Evolutionary conservation across 1,140 invertebrate species (phyloP).

Genomic region (Eulimnadia texana): DNA sequence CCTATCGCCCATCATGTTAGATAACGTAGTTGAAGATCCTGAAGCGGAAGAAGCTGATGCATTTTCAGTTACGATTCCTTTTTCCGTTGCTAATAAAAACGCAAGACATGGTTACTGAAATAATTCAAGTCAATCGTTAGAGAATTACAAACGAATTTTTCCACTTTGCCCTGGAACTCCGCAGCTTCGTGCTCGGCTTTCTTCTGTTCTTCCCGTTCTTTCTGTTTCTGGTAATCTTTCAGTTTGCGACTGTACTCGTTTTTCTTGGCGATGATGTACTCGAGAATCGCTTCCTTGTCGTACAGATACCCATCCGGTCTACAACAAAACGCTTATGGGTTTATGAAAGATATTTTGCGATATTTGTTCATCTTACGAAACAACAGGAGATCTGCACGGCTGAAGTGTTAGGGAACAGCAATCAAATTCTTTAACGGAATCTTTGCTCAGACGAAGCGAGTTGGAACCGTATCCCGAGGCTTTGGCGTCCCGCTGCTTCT

Average conservation of each 20-base stretch:
- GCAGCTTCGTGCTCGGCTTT: constrained; percentile 45
- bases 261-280: constrained; percentile 92
- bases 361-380: constrained; percentile 44
- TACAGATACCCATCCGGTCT: constrained; percentile 87
- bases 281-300: constrained; percentile 92
- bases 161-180: constrained; percentile 50
- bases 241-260: constrained; percentile 74
- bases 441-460: constrained; percentile 70
- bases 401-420: constrained; percentile 94
- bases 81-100: neutral
- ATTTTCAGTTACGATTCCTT: constrained; percentile 14
- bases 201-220: constrained; percentile 43
- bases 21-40: constrained; percentile 64
- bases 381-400: constrained; percentile 76
- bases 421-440: constrained; percentile 96
- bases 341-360: neutral
- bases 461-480: constrained; percentile 49
- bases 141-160: constrained; percentile 49
- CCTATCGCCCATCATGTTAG: constrained; percentile 53
- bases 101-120: constrained; percentile 7
- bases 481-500: constrained; percentile 89
- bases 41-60: constrained; percentile 2
- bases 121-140: constrained; percentile 6
- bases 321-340: neutral
- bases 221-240: constrained; percentile 86